Conservation (phyloP, 2,797 vertebrate genomes). For the Chaetodon trifasciatus region DNA sequence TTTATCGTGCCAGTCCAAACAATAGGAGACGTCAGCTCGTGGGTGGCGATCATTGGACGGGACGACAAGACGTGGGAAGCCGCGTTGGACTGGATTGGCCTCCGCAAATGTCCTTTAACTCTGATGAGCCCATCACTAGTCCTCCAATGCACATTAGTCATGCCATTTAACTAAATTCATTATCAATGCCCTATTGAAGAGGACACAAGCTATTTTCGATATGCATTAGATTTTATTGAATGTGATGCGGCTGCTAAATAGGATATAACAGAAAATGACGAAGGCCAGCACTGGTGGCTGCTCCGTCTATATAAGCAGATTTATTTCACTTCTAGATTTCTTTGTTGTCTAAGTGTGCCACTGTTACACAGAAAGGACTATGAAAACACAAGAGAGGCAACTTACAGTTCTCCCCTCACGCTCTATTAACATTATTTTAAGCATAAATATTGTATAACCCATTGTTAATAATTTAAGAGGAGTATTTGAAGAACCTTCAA, state of each 20-base stretch:
- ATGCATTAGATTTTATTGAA: conserved; percentile 59
- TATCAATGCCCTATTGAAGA: conserved; percentile 73
- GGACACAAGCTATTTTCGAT: conserved; percentile 71
- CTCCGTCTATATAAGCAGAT: not conserved
- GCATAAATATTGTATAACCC: conserved; percentile 22
- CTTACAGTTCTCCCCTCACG: conserved; percentile 1
- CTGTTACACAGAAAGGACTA: not conserved
- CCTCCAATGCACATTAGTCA: conserved; percentile 73
- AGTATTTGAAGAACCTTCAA: conserved; percentile 41
- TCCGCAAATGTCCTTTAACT: conserved; percentile 28
- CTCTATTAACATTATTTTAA: conserved; percentile 32
- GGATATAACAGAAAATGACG: conserved; percentile 35
- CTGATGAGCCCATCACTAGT: conserved; percentile 60
- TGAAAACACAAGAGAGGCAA: conserved; percentile 16
- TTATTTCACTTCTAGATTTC: not conserved
- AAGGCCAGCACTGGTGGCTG: conserved; percentile 11
- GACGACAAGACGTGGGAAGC: conserved; percentile 40
- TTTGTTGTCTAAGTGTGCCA: not conserved
- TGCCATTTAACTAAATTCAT: conserved; percentile 77
- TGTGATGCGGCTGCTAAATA: conserved; percentile 62
- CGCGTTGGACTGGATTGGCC: conserved; percentile 49
- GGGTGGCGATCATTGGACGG: conserved; percentile 62
- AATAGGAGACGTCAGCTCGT: conserved; percentile 55
- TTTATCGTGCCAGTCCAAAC: conserved; percentile 65
- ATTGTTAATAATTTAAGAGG: conserved; percentile 40